These are phyloP conservation scores for Ceyx cyanopectus DNA, from an alignment of 2,113 vertebrate species.

Conservation along the genomic window DNA sequence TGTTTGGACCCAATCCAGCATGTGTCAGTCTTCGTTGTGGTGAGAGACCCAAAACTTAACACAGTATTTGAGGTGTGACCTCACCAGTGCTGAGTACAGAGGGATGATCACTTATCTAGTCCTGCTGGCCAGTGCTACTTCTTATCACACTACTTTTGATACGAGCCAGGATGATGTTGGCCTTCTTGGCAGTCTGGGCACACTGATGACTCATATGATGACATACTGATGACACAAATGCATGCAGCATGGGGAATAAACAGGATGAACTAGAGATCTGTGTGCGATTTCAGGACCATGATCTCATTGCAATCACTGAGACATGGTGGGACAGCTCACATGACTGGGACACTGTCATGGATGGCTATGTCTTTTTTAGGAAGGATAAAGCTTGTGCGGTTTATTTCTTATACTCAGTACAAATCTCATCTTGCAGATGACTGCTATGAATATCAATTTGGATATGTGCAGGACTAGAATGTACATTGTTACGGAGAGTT, in stretches of 20 bases:
- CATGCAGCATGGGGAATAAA: too few relatives aligned
- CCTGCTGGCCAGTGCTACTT: neutral
- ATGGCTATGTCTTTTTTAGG: too few relatives aligned
- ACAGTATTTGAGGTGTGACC: neutral
- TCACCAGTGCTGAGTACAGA: neutral
- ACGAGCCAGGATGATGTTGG: neutral
- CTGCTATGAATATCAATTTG: constrained; percentile 3
- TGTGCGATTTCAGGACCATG: too few relatives aligned
- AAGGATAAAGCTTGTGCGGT: neutral
- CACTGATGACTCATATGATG: neutral
- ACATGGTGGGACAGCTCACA: too few relatives aligned
- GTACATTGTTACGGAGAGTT: neutral
- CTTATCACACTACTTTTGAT: neutral
- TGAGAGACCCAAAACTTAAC: neutral
- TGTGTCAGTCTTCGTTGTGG: neutral
- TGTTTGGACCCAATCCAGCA: neutral
- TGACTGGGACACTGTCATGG: too few relatives aligned
- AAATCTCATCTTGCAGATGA: constrained; percentile 41
- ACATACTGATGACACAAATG: too few relatives aligned
- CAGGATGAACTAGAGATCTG: too few relatives aligned
- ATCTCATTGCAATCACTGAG: too few relatives aligned
- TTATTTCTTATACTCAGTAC: constrained; percentile 33
- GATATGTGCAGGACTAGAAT: neutral
- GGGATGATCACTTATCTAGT: neutral
- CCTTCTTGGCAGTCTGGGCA: neutral